phyloP scores from a whole-genome alignment of 2,888 invertebrate species.

The Siphlonurus alternatus region DNA sequence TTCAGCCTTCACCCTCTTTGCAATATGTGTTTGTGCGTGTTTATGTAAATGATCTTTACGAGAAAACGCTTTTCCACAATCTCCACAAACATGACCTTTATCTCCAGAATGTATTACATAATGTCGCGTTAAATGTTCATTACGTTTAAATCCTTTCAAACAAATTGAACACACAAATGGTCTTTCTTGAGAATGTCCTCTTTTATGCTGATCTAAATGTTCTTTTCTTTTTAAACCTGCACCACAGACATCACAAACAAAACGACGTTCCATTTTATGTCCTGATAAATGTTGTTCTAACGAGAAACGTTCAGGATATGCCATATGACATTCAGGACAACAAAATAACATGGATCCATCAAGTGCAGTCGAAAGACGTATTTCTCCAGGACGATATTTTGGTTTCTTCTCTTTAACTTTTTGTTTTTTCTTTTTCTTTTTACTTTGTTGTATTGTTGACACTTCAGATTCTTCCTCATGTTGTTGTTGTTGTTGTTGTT shows the following conservation, averaged over 20 bases:
- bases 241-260: constrained; percentile 32
- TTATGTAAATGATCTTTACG: constrained; percentile 34
- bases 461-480: constrained; percentile 20
- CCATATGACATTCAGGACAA: constrained; percentile 30
- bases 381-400: constrained; percentile 24
- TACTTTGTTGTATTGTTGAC: background rate
- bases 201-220: constrained; percentile 31
- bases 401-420: constrained; percentile 18
- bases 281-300: constrained; percentile 25
- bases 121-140: constrained; percentile 35
- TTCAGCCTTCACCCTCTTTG: constrained; percentile 8
- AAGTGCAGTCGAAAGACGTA: constrained; percentile 18
- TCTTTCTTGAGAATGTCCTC: constrained; percentile 30
- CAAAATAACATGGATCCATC: constrained; percentile 30
- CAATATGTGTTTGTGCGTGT: constrained; percentile 28
- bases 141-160: constrained; percentile 28
- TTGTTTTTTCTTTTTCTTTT: background rate
- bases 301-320: constrained; percentile 24
- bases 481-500: constrained; percentile 22
- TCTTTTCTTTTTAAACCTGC: constrained; percentile 34
- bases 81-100: constrained; percentile 29
- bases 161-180: constrained; percentile 19
- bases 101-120: constrained; percentile 33
- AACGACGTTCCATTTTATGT: constrained; percentile 27
- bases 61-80: constrained; percentile 33